These are phyloP conservation scores for Toxostoma redivivum DNA, from an alignment of 2,113 vertebrate genomes.

Conservation along the genomic window DNA sequence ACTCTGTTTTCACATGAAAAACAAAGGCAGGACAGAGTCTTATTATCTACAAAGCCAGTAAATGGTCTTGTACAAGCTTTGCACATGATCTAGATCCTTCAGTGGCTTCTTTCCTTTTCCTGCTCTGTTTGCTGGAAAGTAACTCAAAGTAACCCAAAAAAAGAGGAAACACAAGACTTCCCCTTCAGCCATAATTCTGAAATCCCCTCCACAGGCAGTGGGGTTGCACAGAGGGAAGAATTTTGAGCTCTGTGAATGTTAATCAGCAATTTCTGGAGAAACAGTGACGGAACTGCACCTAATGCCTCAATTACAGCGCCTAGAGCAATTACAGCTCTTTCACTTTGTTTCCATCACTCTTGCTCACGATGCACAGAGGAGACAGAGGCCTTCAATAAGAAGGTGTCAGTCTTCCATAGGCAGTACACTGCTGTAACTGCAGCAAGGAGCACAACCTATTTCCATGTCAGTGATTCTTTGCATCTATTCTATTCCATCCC, in stretches of 20 bases:
- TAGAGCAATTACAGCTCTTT: neutral
- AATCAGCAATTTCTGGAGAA: neutral
- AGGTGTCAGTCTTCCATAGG: neutral
- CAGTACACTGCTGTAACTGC: rapidly evolving
- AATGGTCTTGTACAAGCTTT: neutral
- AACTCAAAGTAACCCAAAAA: neutral
- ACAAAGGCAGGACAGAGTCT: neutral
- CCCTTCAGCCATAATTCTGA: neutral
- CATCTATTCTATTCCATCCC: neutral
- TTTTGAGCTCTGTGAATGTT: neutral
- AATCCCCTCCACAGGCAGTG: neutral
- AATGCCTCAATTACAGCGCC: neutral
- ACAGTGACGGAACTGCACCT: neutral
- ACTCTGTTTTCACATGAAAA: neutral
- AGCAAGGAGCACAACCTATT: neutral
- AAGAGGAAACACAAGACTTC: neutral
- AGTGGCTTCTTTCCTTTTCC: neutral
- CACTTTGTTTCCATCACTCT: neutral
- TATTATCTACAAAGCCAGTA: neutral
- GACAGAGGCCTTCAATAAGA: neutral
- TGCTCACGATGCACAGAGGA: neutral
- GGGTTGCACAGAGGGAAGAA: neutral
- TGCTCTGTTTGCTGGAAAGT: neutral
- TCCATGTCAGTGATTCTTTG: neutral
- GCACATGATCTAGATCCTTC: neutral